Evolutionary conservation across 1,140 invertebrate species (phyloP).

Genomic region (Paracyclopina nana): DNA sequence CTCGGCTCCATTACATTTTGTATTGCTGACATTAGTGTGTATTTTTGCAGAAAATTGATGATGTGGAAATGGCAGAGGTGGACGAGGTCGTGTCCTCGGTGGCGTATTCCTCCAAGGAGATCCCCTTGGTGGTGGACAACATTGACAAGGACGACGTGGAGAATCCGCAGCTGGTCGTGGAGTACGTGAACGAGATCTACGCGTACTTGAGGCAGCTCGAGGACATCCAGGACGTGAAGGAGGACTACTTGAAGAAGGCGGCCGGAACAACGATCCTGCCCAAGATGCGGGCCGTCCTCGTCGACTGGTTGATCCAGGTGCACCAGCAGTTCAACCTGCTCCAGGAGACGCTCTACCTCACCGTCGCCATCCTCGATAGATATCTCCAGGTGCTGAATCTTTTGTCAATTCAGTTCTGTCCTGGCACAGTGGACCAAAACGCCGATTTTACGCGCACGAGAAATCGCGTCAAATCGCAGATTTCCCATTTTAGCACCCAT

Average conservation of each 20-base stretch:
- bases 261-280: conserved; percentile 35
- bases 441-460: no score
- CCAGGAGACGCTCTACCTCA: conserved; percentile 76
- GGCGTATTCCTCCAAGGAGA: no score
- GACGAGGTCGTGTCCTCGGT: no score
- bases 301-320: conserved; percentile 88
- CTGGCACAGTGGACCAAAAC: no score
- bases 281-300: conserved; percentile 63
- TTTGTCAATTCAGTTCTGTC: no score
- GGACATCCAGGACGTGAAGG: conserved; percentile 22
- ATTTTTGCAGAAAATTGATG: no score
- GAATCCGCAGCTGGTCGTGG: conserved; percentile 52
- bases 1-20: no score
- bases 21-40: no score
- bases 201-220: conserved; percentile 50
- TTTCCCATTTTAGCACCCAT: no score
- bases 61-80: no score
- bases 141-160: conserved; percentile 52
- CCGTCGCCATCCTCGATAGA: conserved; percentile 68
- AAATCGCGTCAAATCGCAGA: no score
- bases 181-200: conserved; percentile 70
- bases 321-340: conserved; percentile 64
- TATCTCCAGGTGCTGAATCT: conserved; percentile 75
- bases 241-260: not conserved
- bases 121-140: conserved; percentile 33